A percentile compares a stretch with the other conserved stretches of the same genome.
Conservation (phyloP, 2,888 invertebrate species). For the Sarcophaga variegata region DNA sequence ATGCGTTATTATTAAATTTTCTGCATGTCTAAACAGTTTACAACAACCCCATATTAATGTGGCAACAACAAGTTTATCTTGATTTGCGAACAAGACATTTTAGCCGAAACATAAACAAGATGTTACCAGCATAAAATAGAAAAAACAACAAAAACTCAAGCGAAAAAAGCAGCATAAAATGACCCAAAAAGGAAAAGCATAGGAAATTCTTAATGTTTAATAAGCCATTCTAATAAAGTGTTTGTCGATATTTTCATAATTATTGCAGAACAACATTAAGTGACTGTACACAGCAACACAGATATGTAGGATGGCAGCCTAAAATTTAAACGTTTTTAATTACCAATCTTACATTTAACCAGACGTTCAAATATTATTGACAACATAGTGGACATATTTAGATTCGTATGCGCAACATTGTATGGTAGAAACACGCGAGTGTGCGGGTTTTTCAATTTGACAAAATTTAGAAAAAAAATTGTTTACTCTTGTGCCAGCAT, state of each 20-base stretch:
- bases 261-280: neutral
- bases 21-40: constrained; percentile 41
- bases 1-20: constrained; percentile 48
- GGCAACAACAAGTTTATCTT: constrained; percentile 45
- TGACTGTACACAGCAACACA: neutral
- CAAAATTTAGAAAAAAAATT: no score
- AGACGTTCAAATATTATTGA: neutral
- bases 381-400: neutral
- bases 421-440: neutral
- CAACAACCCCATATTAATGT: constrained; percentile 29
- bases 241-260: constrained; percentile 4
- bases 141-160: no score
- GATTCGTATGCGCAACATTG: neutral
- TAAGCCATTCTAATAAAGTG: neutral
- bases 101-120: constrained; percentile 3
- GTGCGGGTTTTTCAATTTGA: no score
- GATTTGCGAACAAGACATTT: constrained; percentile 8
- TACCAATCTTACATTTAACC: neutral
- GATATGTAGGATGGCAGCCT: neutral
- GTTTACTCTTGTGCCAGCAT: no score
- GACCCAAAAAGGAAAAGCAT: no score
- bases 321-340: neutral
- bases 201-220: constrained; percentile 16
- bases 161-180: no score
- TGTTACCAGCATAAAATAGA: constrained; percentile 25